These are phyloP conservation scores for Heliconius sara DNA, from an alignment of 2,888 invertebrate genomes.

Conservation along the genomic window DNA sequence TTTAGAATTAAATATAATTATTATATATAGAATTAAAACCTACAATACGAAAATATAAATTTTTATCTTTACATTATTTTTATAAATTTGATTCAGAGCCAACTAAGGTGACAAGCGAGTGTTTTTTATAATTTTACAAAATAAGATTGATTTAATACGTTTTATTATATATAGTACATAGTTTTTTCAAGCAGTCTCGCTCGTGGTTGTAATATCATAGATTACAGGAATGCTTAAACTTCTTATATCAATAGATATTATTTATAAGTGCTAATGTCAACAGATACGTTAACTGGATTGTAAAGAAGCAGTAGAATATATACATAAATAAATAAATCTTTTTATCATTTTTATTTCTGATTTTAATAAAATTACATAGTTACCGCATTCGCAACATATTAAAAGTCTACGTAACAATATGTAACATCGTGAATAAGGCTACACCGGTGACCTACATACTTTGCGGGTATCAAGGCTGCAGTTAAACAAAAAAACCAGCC, in stretches of 20 bases:
- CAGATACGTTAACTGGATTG: no score
- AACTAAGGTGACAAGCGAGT: no score
- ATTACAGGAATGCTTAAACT: no score
- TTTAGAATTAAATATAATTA: no score
- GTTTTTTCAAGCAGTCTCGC: not conserved
- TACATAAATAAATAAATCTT: not conserved
- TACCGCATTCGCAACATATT: not conserved
- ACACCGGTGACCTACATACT: constrained; percentile 40
- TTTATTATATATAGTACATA: not conserved
- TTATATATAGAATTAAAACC: no score
- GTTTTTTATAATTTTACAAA: no score
- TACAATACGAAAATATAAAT: no score
- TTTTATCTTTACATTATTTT: no score
- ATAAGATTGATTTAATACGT: no score
- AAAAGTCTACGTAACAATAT: constrained; percentile 26
- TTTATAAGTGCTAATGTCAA: no score
- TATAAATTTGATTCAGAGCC: no score
- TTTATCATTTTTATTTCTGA: not conserved
- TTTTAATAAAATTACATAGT: not conserved
- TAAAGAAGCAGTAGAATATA: not conserved
- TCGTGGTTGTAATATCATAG: not conserved
- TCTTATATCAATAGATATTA: no score
- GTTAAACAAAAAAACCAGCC: constrained; percentile 37
- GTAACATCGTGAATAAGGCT: constrained; percentile 27
- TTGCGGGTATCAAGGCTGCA: constrained; percentile 35